Evolutionary conservation across 2,113 vertebrate species (phyloP).

Genomic region (Scalopus aquaticus): DNA sequence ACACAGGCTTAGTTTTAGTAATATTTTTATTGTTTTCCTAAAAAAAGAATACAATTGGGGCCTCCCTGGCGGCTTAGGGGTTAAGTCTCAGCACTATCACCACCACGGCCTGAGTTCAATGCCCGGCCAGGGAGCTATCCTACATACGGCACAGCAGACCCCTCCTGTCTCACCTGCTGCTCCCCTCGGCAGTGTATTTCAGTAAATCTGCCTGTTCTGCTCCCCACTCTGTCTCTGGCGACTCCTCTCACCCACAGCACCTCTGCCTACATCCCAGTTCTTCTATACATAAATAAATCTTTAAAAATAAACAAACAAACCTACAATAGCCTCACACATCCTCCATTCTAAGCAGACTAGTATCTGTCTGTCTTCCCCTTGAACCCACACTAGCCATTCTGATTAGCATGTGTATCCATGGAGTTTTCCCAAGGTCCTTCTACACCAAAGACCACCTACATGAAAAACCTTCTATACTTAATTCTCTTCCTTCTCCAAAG

Average conservation of each 20-base stretch:
- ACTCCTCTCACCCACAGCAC: no score
- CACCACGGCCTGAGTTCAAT: no score
- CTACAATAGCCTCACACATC: not conserved
- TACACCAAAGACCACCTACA: not conserved
- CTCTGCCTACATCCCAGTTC: no score
- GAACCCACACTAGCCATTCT: not conserved
- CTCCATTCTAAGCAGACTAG: not conserved
- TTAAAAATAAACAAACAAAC: not conserved
- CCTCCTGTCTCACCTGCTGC: no score
- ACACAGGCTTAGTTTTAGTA: not conserved
- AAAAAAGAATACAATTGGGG: not conserved
- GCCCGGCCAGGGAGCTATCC: no score
- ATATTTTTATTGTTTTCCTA: not conserved
- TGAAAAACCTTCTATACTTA: not conserved
- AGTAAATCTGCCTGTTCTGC: no score
- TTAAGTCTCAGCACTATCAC: no score
- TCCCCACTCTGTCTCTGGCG: no score
- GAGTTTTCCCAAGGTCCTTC: not conserved
- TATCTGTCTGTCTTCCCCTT: not conserved
- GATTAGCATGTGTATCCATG: not conserved
- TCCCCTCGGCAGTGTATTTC: no score
- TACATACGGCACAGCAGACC: no score
- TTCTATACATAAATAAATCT: no score
- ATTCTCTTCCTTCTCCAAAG: not conserved
- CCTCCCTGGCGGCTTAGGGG: no score